These are phyloP conservation scores for Kuschelorhynchus macadamiae DNA, from an alignment of 2,888 invertebrate species.

Conservation along the genomic window DNA sequence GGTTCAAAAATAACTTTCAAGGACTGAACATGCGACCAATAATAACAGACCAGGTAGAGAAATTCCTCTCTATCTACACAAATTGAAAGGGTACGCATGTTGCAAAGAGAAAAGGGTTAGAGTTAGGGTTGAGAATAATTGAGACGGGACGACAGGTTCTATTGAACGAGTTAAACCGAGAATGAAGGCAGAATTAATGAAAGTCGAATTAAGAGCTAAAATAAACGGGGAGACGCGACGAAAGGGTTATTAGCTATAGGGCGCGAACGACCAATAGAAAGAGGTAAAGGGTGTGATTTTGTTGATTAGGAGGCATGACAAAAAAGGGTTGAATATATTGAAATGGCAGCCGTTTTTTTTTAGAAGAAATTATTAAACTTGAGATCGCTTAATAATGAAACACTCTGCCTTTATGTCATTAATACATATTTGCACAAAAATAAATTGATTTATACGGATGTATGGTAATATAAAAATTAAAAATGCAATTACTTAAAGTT, in stretches of 20 bases:
- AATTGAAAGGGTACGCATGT: constrained; percentile 51
- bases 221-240: constrained; percentile 31
- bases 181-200: constrained; percentile 23
- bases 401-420: too few species aligned
- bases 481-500: too few species aligned
- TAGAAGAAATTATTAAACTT: not conserved
- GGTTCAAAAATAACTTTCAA: constrained; percentile 49
- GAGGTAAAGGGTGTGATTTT: constrained; percentile 58
- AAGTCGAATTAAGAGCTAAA: too few species aligned
- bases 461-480: too few species aligned
- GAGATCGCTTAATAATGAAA: too few species aligned
- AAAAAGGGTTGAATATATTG: constrained; percentile 15
- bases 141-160: constrained; percentile 41
- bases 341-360: constrained; percentile 39
- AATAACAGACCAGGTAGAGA: constrained; percentile 58
- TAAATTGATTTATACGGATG: too few species aligned
- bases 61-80: constrained; percentile 55
- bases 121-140: constrained; percentile 46
- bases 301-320: constrained; percentile 55
- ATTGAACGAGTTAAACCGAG: constrained; percentile 34
- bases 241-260: constrained; percentile 43
- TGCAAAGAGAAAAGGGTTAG: constrained; percentile 44
- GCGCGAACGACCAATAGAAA: constrained; percentile 55
- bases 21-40: constrained; percentile 61
- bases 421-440: too few species aligned